Evolutionary conservation across 2,113 vertebrate species (phyloP).

Genomic region (Peromyscus polionotus): DNA sequence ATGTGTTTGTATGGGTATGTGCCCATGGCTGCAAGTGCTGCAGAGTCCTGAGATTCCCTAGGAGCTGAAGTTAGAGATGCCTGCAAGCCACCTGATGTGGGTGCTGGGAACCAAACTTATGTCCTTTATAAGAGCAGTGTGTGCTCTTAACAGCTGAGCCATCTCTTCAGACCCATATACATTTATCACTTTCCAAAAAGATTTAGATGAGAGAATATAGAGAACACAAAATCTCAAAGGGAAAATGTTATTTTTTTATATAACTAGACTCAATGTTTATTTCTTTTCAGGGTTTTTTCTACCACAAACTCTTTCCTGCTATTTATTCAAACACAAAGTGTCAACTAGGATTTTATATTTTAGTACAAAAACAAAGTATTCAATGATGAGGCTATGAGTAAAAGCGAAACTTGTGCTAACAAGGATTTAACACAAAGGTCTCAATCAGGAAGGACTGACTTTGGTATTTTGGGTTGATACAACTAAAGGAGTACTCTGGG

Average conservation of each 20-base stretch:
- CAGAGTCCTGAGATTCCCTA: no score
- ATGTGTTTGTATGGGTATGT: not conserved
- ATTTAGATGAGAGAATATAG: not conserved
- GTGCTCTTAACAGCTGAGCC: not conserved
- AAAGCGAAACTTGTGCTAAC: conserved; percentile 17
- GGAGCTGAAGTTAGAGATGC: not conserved
- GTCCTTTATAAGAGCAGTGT: not conserved
- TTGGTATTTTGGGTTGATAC: not conserved
- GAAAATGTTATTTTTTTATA: conserved; percentile 28
- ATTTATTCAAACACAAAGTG: not conserved
- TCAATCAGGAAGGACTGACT: not conserved
- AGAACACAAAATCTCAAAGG: conserved; percentile 10
- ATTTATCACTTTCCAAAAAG: not conserved
- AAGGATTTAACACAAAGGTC: conserved; percentile 26
- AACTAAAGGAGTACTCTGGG: not conserved
- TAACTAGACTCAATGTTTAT: conserved; percentile 2
- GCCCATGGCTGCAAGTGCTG: not conserved
- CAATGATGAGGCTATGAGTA: conserved; percentile 4
- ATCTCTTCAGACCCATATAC: not conserved
- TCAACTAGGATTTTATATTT: conserved; percentile 54
- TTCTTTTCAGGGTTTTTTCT: conserved; percentile 30
- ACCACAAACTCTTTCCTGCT: conserved; percentile 9
- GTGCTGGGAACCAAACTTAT: not conserved
- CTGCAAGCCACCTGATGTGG: not conserved
- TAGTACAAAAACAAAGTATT: conserved; percentile 51